Evolutionary conservation across 2,797 vertebrate species (phyloP).

Genomic region (Schizopygopsis malacanthus): DNA sequence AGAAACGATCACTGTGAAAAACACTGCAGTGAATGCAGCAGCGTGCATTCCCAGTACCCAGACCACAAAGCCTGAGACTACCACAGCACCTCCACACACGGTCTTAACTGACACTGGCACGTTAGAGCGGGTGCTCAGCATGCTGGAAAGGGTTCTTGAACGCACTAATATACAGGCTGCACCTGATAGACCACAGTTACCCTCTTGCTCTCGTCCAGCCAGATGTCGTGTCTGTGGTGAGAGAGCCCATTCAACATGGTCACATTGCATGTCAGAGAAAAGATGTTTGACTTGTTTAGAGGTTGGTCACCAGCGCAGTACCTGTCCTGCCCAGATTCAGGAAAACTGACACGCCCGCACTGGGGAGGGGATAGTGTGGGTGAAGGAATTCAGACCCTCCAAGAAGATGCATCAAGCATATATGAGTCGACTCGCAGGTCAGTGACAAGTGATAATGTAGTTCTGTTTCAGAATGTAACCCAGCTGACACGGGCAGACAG

Average conservation of each 20-base stretch:
- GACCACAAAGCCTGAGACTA: not conserved
- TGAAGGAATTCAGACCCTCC: not conserved
- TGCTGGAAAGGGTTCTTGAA: not conserved
- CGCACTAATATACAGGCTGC: not conserved
- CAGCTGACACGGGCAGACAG: not conserved
- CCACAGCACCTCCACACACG: not conserved
- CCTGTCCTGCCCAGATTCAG: not conserved
- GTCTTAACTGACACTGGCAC: not conserved
- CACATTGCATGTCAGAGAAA: slow-evolving; percentile 28
- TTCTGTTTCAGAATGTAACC: not conserved
- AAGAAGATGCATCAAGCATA: not conserved
- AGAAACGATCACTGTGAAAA: not conserved
- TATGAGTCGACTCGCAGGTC: not conserved
- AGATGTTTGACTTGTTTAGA: slow-evolving; percentile 20
- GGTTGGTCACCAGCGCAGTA: slow-evolving; percentile 8
- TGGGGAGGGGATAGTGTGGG: not conserved
- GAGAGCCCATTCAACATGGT: slow-evolving; percentile 22
- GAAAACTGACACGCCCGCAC: not conserved
- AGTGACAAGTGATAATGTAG: not conserved
- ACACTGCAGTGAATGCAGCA: not conserved
- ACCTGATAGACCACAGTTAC: not conserved
- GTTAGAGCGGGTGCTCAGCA: not conserved
- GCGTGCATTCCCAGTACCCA: not conserved
- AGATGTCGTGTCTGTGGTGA: slow-evolving; percentile 26
- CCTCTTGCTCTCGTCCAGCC: slow-evolving; percentile 4